These are phyloP conservation scores for Ophthalmotilapia sp. DNA, from an alignment of 2,113 vertebrate species.

Conservation along the genomic window DNA sequence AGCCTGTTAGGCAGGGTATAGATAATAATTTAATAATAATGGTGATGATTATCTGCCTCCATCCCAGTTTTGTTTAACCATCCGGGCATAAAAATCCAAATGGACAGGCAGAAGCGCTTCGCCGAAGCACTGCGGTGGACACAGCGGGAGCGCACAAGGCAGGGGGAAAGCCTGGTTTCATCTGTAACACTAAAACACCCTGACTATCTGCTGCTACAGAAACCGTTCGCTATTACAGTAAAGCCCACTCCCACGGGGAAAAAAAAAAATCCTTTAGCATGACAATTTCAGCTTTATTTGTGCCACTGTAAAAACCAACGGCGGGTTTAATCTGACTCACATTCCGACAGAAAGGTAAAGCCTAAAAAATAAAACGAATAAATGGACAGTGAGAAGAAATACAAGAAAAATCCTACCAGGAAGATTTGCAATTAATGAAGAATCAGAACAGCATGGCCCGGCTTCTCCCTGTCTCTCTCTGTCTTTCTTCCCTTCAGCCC, in stretches of 20 bases:
- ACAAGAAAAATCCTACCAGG: slow-evolving; percentile 33
- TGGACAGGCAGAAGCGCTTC: not conserved
- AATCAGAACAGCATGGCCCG: slow-evolving; percentile 30
- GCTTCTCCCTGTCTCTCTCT: not conserved
- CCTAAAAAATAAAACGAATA: not conserved
- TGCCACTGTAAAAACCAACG: not conserved
- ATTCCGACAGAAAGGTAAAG: not conserved
- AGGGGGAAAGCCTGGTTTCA: not conserved
- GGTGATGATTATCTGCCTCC: not conserved
- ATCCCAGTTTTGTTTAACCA: not conserved
- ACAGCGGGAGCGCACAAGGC: not conserved
- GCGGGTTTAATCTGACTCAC: not conserved
- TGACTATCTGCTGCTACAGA: not conserved
- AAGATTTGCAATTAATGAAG: not conserved
- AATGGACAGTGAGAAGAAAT: not conserved
- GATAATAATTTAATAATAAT: not conserved
- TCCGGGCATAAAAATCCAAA: not conserved
- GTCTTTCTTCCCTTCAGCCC: not conserved
- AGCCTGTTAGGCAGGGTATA: not conserved
- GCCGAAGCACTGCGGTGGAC: slow-evolving; percentile 11
- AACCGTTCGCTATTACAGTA: not conserved
- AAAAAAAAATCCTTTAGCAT: accelerated
- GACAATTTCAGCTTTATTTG: not conserved
- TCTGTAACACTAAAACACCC: not conserved
- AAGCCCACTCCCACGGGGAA: not conserved